Percentiles rank a stretch among this genome's conserved stretches.
Evolutionary conservation across 2,797 vertebrate species (phyloP).

Genomic region (Taeniopygia guttata): DNA sequence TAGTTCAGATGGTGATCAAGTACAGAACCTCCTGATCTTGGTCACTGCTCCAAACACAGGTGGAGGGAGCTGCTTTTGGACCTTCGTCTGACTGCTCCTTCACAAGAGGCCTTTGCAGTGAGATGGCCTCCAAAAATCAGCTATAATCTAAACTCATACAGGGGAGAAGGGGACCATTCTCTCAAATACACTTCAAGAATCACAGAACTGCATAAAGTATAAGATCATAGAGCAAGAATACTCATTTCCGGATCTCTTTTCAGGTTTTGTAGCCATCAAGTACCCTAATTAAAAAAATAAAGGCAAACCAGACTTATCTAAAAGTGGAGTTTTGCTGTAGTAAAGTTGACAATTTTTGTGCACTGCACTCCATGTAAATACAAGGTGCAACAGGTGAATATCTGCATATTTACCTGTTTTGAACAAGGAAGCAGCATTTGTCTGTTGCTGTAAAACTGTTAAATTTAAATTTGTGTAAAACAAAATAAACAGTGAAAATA

Average conservation of each 20-base stretch:
- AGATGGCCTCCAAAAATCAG: neutral
- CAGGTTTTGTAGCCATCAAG: neutral
- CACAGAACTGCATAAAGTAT: neutral
- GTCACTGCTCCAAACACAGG: neutral
- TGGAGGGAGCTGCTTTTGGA: neutral
- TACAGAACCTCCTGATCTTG: neutral
- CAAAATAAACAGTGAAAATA: neutral
- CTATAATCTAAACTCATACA: neutral
- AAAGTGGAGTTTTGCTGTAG: neutral
- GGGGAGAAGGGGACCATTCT: fast-evolving
- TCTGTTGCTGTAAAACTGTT: neutral
- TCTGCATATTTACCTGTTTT: neutral
- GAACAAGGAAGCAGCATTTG: neutral
- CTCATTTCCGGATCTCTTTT: neutral
- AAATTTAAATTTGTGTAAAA: neutral
- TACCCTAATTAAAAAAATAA: neutral
- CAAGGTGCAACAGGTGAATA: fast-evolving
- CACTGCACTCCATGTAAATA: neutral
- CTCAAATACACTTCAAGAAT: neutral
- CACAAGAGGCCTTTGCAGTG: neutral
- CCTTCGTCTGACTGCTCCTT: neutral
- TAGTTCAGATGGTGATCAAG: neutral
- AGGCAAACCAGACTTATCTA: neutral
- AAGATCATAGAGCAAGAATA: neutral
- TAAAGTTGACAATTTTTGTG: neutral